Evolutionary conservation across 2,113 vertebrate genomes (phyloP), one percentile per base, ranked within the genome.

Genomic region (Acanthisitta chloris): DNA sequence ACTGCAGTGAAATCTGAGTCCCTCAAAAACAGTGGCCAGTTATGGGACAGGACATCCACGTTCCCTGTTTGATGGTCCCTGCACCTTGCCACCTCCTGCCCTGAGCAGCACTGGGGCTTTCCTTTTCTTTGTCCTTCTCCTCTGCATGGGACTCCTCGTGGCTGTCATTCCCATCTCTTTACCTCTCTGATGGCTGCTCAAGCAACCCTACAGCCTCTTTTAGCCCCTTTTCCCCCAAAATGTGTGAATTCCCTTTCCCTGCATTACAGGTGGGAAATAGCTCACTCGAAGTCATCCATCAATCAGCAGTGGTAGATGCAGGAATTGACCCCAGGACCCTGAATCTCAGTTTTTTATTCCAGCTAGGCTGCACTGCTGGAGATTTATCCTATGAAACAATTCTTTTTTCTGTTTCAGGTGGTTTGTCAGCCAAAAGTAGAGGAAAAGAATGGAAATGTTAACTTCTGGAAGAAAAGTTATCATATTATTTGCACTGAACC

Each of bases 241-340:
- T 6, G 24, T 14, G 8, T 61, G 72, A n/a, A 31, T 73, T 70
- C 69, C 45, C 29, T 55, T 67, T 64, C 51, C 51, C 54, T 34
- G 23, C 34, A 46, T 38, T 46, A 38, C 33, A 20, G 40, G 20
- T 29, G 17, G 24, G 78, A 57, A 46, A 66, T 61, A 34, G 38
- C 24, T 17, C 17, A 7, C 61, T 71, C 61, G 8, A 13, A 74
- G 57, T 24, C 29, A 18, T 7, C 18, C 26, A 20, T 1, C 0
- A 6, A 40, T 2, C 10, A 23, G 17, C 33, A 23, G 7, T 2
- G 48, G 26, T 12, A 40, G 84, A 28, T 48, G 51, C n/a, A 74
- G 73, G 69, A 58, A 76, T 5, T 34, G 28, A 51, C n/a, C 36
- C 5, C 0, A 0, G 9, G 29, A 10, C 14, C 21, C 36, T 1